Conservation (phyloP, 2,797 vertebrate genomes). For the Rhadinocentrus ornatus region DNA sequence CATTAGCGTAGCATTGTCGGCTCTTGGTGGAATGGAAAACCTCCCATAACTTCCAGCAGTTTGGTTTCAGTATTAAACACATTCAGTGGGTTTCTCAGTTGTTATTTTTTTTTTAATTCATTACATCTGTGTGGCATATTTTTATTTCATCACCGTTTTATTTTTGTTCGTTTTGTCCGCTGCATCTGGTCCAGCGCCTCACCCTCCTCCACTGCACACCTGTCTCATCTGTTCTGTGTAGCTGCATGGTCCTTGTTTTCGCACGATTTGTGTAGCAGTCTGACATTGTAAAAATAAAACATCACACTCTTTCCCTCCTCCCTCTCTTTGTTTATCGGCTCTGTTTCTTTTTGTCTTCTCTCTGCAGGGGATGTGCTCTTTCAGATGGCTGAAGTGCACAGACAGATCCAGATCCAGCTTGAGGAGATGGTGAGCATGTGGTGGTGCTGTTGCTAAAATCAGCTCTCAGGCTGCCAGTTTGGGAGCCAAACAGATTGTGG, state of each 20-base stretch:
- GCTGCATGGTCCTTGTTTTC: constrained; percentile 72
- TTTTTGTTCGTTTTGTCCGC: constrained; percentile 13
- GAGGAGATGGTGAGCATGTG: constrained; percentile 94
- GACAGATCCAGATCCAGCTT: constrained; percentile 97
- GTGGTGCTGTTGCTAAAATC: constrained; percentile 43
- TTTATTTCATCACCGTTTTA: constrained; percentile 31
- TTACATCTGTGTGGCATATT: constrained; percentile 33
- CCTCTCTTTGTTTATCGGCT: constrained; percentile 38
- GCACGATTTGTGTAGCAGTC: constrained; percentile 63
- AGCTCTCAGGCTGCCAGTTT: constrained; percentile 19
- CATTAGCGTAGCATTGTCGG: constrained; percentile 20
- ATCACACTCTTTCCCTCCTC: constrained; percentile 31
- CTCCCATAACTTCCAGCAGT: constrained; percentile 2
- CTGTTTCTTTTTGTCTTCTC: constrained; percentile 45
- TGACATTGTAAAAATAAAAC: constrained; percentile 39
- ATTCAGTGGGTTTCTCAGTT: constrained; percentile 34
- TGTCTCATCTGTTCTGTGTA: constrained; percentile 66
- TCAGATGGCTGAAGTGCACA: constrained; percentile 99
- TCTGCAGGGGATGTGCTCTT: constrained; percentile 95
- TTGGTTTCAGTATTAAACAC: constrained; percentile 26
- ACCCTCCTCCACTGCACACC: constrained; percentile 47
- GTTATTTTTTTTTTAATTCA: constrained; percentile 31
- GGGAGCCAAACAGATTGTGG: constrained; percentile 36
- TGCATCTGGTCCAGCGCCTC: constrained; percentile 54
- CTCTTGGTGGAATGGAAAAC: constrained; percentile 9